Conservation (phyloP, 2,888 invertebrate genomes). For the Galeopsomyia nigrocyanea region DNA sequence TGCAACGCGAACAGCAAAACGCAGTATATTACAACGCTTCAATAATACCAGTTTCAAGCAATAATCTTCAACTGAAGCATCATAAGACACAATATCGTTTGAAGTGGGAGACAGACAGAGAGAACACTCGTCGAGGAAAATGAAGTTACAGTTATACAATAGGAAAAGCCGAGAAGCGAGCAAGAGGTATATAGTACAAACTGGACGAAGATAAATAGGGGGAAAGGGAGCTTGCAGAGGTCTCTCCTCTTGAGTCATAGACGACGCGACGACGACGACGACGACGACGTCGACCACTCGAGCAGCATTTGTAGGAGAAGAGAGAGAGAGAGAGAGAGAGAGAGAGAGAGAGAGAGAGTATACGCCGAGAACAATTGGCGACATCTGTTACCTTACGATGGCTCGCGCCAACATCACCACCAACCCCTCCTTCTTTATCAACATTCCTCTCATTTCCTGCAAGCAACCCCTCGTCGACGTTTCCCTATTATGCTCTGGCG, state of each 20-base stretch:
- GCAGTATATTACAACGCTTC: too few relatives aligned
- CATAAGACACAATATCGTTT: background rate
- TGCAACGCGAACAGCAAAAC: too few relatives aligned
- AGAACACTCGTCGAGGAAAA: background rate
- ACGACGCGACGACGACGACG: conserved; percentile 41
- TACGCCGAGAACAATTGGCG: conserved; percentile 48
- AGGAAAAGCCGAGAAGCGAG: background rate
- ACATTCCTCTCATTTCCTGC: conserved; percentile 22
- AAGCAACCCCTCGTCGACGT: conserved; percentile 3
- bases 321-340: too few relatives aligned
- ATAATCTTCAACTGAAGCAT: too few relatives aligned
- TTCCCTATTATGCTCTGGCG: too few relatives aligned
- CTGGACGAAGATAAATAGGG: conserved; percentile 16
- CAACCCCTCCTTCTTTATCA: background rate
- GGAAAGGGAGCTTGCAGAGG: background rate
- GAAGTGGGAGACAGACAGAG: background rate
- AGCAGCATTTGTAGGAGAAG: conserved; percentile 36
- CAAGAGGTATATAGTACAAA: background rate
- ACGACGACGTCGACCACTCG: conserved; percentile 40
- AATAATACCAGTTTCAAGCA: too few relatives aligned
- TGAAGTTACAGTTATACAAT: background rate
- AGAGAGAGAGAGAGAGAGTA: too few relatives aligned
- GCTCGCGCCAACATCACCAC: background rate
- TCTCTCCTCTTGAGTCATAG: conserved; percentile 48
- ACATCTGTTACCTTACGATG: conserved; percentile 49